These are phyloP conservation scores for Meganola albula DNA, from an alignment of 2,888 invertebrate species.

Conservation along the genomic window DNA sequence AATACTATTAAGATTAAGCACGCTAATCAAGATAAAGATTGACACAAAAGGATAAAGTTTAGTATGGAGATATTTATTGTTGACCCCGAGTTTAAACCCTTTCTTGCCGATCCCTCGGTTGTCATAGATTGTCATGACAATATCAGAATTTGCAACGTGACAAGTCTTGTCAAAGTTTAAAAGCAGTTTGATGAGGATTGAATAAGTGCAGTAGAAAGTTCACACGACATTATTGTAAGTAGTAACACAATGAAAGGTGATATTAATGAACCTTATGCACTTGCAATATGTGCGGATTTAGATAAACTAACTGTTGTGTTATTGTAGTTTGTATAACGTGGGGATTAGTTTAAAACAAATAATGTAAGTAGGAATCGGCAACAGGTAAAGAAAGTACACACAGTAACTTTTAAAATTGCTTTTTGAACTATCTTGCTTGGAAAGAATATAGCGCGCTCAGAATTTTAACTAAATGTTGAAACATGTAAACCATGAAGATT, in stretches of 20 bases:
- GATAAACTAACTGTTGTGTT: no score
- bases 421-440: no score
- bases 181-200: slow-evolving; percentile 49
- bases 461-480: no score
- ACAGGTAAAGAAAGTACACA: no score
- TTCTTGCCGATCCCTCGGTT: slow-evolving; percentile 36
- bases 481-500: no score
- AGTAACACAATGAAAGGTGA: slow-evolving; percentile 3
- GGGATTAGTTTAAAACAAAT: no score
- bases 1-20: slow-evolving; percentile 37
- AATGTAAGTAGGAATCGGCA: no score
- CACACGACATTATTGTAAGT: slow-evolving; percentile 24
- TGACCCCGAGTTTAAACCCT: slow-evolving; percentile 41
- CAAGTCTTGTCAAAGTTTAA: slow-evolving; percentile 46
- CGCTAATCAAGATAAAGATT: slow-evolving; percentile 36
- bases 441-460: no score
- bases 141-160: slow-evolving; percentile 44
- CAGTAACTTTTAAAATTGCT: no score
- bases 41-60: slow-evolving; percentile 30
- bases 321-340: no score
- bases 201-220: slow-evolving; percentile 32
- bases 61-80: slow-evolving; percentile 42
- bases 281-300: no score
- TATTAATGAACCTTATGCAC: no score
- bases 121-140: slow-evolving; percentile 36